phyloP scores from a whole-genome alignment of 1,140 invertebrate genomes.

The Bombus consobrinus region DNA sequence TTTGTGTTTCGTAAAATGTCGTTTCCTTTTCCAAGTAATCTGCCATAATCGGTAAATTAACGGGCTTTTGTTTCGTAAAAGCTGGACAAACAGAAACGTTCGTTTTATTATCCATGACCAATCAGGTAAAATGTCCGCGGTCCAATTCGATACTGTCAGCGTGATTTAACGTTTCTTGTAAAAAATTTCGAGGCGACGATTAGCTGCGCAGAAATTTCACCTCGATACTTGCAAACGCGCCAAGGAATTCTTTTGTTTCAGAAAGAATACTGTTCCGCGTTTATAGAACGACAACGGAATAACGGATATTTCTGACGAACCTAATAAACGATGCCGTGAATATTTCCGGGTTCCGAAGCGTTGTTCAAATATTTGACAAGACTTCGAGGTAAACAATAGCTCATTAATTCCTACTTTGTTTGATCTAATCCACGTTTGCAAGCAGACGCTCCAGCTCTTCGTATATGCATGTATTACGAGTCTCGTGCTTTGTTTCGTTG shows the following conservation, averaged over 20 bases:
- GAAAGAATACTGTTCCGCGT: background rate
- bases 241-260: background rate
- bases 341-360: slow-evolving; percentile 15
- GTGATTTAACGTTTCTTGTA: background rate
- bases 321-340: background rate
- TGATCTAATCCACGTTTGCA: slow-evolving; percentile 39
- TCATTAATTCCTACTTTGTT: slow-evolving; percentile 50
- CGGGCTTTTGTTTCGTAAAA: slow-evolving; percentile 46
- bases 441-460: slow-evolving; percentile 37
- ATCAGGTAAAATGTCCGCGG: slow-evolving; percentile 45
- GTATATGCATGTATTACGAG: slow-evolving; percentile 31
- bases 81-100: slow-evolving; percentile 39
- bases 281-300: background rate
- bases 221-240: background rate
- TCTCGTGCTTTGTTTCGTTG: slow-evolving; percentile 38
- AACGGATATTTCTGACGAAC: background rate
- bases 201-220: background rate
- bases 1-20: slow-evolving; percentile 14
- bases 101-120: slow-evolving; percentile 48
- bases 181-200: background rate
- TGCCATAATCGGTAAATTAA: slow-evolving; percentile 42
- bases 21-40: slow-evolving; percentile 6
- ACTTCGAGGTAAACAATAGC: slow-evolving; percentile 35
- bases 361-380: slow-evolving; percentile 47
- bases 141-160: background rate